phyloP scores from a whole-genome alignment of 1,140 invertebrate genomes.

The Parasteatoda tepidariorum region DNA sequence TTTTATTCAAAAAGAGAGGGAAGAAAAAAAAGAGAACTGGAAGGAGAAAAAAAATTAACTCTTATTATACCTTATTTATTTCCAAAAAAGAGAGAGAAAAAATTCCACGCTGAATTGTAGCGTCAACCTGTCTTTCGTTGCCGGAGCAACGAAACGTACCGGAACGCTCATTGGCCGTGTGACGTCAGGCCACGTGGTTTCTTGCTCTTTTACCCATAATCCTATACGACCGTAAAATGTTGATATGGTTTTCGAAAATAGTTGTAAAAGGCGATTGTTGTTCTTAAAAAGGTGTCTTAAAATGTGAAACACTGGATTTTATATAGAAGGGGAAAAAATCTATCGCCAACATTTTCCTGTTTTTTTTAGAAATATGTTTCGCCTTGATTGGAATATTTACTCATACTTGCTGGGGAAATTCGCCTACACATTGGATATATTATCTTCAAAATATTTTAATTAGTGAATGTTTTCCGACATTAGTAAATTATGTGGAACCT shows the following conservation, averaged over 20 bases:
- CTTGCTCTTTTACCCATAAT: neutral
- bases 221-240: neutral
- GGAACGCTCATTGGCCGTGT: slow-evolving; percentile 30
- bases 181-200: slow-evolving; percentile 44
- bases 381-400: too few species aligned
- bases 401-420: too few species aligned
- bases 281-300: neutral
- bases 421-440: too few species aligned
- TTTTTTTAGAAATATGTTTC: neutral
- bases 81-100: neutral
- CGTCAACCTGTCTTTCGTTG: slow-evolving; percentile 43
- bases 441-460: too few species aligned
- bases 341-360: too few species aligned
- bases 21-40: neutral
- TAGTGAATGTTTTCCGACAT: neutral
- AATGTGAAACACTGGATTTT: neutral
- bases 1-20: too few species aligned
- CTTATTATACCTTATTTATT: neutral
- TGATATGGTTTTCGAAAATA: neutral
- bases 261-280: slow-evolving; percentile 18
- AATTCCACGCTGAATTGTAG: slow-evolving; percentile 7
- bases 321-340: too few species aligned
- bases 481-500: neutral
- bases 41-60: neutral
- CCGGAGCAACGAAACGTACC: slow-evolving; percentile 28